Percentiles rank a stretch among this genome's conserved stretches.
Conservation (phyloP, 2,113 vertebrate species). For the Pimephales promelas region DNA sequence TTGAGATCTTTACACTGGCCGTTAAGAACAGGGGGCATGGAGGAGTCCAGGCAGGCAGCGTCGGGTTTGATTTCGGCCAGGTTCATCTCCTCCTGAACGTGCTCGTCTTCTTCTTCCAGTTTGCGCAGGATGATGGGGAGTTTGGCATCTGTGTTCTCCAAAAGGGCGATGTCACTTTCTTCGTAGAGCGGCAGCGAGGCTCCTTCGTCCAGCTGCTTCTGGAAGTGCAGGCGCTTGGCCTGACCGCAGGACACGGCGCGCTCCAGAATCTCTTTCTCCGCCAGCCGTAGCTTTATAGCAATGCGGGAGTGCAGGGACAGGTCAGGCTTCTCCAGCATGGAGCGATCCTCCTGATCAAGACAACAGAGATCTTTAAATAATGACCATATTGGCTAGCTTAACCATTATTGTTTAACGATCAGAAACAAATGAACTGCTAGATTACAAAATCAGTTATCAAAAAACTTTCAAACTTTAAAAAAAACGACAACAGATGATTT, state of each 20-base stretch:
- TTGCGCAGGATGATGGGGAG: constrained; percentile 86
- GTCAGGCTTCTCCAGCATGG: constrained; percentile 79
- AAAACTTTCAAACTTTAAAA: too few species aligned
- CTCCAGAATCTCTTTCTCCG: constrained; percentile 94
- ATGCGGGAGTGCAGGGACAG: constrained; percentile 81
- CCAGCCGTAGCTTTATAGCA: constrained; percentile 88
- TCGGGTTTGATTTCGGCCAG: constrained; percentile 64
- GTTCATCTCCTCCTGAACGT: constrained; percentile 72
- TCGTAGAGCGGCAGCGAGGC: constrained; percentile 82
- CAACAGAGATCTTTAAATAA: neutral
- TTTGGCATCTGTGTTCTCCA: constrained; percentile 85
- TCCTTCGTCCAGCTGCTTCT: constrained; percentile 79
- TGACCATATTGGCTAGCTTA: neutral
- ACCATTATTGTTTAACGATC: neutral
- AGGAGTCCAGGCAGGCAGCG: constrained; percentile 71
- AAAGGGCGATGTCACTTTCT: constrained; percentile 84
- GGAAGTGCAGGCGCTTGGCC: constrained; percentile 79
- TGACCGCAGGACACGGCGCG: constrained; percentile 81
- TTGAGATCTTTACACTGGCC: constrained; percentile 79
- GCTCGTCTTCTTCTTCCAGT: constrained; percentile 79
- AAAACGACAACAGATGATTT: neutral
- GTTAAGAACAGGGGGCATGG: constrained; percentile 71
- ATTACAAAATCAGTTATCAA: neutral
- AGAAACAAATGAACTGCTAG: neutral
- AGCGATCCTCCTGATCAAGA: constrained; percentile 82